Base-by-base conservation (phyloP, 2,797 vertebrate species). In the Notolabrus celidotus region DNA sequence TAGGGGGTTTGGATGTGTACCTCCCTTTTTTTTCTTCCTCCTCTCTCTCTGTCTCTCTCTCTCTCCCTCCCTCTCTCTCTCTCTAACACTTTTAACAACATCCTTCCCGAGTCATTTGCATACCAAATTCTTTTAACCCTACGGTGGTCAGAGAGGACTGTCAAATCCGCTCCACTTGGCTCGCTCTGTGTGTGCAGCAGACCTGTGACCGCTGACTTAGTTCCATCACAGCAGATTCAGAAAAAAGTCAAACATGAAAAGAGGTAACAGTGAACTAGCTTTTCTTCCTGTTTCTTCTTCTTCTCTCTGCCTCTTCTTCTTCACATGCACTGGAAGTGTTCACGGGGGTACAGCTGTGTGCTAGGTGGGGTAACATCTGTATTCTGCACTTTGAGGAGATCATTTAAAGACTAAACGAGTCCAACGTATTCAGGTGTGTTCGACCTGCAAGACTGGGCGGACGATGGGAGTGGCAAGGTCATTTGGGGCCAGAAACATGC, bases 121-220 rank as follows among this genome's bases (percentile, higher is more conserved):
- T 92, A 88, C 81, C 83, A 91, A 88, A 90, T 91, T 88, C 86
- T 96, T 36, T 92, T 90, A 88, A 92, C 89, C 91, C 92, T 88
- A 83, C 83, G 85, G 89, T 89, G 88, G 88, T 86, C 85, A 72
- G 85, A 89, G 60, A 83, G 86, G 84, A 86, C 77, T 79, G 87
- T 88, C 78, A 89, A 89, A 89, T 88, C 86, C 86, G 85, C 87
- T 88, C 57, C 80, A 66, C 73, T 82, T 47, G 75, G 68, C 56
- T 83, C 53, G 70, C 77, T 75, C 66, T 62, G 73, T 71, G 84
- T 86, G 84, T 87, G 85, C 87, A 86, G 75, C 85, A 83, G 90
- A 91, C 89, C 82, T 86, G 83, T 70, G 85, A 84, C 87, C 71
- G 67, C 76, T 85, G 88, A 89, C 89, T 91, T 89, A 88, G 89